Evolutionary conservation across 2,113 vertebrate species (phyloP).

Genomic region (Anser brachyrhynchus): DNA sequence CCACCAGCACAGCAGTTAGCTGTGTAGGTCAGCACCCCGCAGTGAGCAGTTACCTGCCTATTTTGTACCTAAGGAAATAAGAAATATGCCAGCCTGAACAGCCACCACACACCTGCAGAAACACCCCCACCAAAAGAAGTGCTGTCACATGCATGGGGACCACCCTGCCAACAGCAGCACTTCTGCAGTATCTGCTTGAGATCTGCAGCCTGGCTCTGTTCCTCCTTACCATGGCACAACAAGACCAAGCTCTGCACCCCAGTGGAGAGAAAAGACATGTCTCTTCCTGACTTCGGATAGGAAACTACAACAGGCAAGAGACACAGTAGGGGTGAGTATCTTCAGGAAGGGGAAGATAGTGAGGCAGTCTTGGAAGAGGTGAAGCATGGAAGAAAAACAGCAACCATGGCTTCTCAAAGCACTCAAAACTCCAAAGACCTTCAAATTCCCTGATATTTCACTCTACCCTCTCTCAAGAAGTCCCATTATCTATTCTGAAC

Average conservation of each 20-base stretch:
- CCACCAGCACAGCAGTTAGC: neutral
- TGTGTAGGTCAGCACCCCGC: neutral
- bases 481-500: neutral
- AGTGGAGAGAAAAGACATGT: neutral
- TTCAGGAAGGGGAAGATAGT: neutral
- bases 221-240: neutral
- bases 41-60: neutral
- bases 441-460: neutral
- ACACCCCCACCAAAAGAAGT: neutral
- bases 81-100: neutral
- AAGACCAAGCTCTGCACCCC: neutral
- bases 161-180: neutral
- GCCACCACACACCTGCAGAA: neutral
- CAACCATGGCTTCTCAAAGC: neutral
- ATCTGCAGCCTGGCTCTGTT: neutral
- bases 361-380: neutral
- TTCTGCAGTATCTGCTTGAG: neutral
- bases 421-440: neutral
- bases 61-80: neutral
- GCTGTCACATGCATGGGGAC: neutral
- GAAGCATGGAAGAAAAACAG: neutral
- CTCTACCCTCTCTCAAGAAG: neutral
- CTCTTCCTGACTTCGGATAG: neutral
- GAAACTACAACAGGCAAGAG: neutral
- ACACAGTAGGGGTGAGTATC: neutral